phyloP scores from a whole-genome alignment of 2,888 invertebrate species.

The Dichetophora obliterata region DNA sequence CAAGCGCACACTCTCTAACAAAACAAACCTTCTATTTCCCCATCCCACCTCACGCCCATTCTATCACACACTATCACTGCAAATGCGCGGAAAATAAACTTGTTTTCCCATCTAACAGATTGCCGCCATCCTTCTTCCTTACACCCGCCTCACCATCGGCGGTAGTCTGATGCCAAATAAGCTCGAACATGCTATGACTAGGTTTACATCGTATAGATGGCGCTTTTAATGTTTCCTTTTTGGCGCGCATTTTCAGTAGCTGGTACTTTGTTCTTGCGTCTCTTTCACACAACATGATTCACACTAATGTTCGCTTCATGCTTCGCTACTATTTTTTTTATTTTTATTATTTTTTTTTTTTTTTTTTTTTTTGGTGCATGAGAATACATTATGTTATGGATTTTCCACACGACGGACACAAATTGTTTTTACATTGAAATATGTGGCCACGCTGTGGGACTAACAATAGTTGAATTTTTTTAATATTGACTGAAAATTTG shows the following conservation, averaged over 20 bases:
- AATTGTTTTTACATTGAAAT: constrained; percentile 24
- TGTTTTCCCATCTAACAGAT: constrained; percentile 13
- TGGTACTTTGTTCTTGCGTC: not conserved
- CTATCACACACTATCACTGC: not conserved
- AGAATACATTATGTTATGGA: not conserved
- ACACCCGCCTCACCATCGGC: not conserved
- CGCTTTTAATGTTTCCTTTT: constrained; percentile 55
- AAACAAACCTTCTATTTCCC: too few species aligned
- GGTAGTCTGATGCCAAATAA: not conserved
- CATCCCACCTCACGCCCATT: too few species aligned
- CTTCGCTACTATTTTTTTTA: not conserved
- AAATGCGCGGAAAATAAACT: constrained; percentile 32
- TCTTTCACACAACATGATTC: not conserved
- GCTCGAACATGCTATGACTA: not conserved
- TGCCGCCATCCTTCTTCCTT: not conserved
- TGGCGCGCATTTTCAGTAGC: constrained; percentile 50
- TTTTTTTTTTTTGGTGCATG: not conserved
- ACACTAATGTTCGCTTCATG: not conserved
- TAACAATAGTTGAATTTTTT: not conserved
- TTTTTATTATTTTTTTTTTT: not conserved
- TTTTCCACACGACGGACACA: not conserved
- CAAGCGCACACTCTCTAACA: too few species aligned
- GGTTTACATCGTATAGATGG: constrained; percentile 43
- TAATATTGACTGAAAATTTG: not conserved
- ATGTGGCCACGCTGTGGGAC: constrained; percentile 6